These are phyloP conservation scores for Thalassaphorura encarpata DNA, from an alignment of 1,140 invertebrate genomes.

Conservation along the genomic window DNA sequence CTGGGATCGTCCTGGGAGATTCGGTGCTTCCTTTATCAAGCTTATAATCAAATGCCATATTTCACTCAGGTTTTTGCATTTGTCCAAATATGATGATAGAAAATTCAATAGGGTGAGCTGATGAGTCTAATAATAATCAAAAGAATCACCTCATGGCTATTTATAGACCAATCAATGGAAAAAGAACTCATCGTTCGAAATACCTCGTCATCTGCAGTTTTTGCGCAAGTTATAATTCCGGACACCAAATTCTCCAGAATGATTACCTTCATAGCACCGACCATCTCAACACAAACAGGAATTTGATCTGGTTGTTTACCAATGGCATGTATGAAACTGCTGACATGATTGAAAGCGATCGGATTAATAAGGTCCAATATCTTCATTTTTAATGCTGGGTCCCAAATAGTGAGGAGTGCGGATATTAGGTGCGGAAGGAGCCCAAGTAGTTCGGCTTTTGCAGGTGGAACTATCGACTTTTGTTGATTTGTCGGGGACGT, in stretches of 20 bases:
- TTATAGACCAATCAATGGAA: no score
- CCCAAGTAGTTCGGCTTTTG: background rate
- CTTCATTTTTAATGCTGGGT: constrained; percentile 58
- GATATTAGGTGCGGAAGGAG: background rate
- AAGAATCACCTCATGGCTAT: no score
- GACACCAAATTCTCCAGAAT: constrained; percentile 5
- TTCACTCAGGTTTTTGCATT: constrained; percentile 2
- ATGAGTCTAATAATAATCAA: no score
- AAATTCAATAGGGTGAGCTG: constrained; percentile 1
- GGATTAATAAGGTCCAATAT: constrained; percentile 77
- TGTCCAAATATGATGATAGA: constrained; percentile 4
- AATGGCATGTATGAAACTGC: constrained; percentile 70
- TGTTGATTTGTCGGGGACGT: background rate
- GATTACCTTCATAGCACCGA: constrained; percentile 16
- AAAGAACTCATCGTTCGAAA: no score
- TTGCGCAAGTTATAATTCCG: no score
- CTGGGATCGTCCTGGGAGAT: background rate
- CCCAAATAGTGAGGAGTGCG: constrained; percentile 40
- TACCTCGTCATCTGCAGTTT: constrained; percentile 7
- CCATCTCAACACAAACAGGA: constrained; percentile 13
- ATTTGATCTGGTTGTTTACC: constrained; percentile 45
- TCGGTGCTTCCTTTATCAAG: constrained; percentile 1
- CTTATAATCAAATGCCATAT: constrained; percentile 1
- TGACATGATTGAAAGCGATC: constrained; percentile 72
- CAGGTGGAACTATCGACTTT: background rate